Conservation (phyloP, 2,113 vertebrate genomes). For the human region GRCh38 chr4:84582501-84583000, state of each 20-base stretch:
- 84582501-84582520: slow-evolving; percentile 38
- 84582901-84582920: slow-evolving; percentile 46
- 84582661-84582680: background rate
- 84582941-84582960: background rate
- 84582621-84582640: background rate
- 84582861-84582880: slow-evolving; percentile 72
- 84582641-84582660: background rate
- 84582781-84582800: background rate
- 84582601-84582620: rapidly evolving
- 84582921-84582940: background rate
- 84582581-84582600: background rate
- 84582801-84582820: background rate
- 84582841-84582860: slow-evolving; percentile 43
- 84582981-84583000: background rate
- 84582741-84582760: rapidly evolving
- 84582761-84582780: background rate
- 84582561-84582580: background rate
- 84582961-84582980: background rate
- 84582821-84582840: background rate
- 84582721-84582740: background rate
- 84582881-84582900: slow-evolving; percentile 45
- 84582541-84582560: background rate
- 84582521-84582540: slow-evolving; percentile 62
- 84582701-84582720: rapidly evolving
- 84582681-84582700: background rate